These are phyloP conservation scores for Tetraneura akinire DNA, from an alignment of 1,140 invertebrate genomes.

Conservation along the genomic window DNA sequence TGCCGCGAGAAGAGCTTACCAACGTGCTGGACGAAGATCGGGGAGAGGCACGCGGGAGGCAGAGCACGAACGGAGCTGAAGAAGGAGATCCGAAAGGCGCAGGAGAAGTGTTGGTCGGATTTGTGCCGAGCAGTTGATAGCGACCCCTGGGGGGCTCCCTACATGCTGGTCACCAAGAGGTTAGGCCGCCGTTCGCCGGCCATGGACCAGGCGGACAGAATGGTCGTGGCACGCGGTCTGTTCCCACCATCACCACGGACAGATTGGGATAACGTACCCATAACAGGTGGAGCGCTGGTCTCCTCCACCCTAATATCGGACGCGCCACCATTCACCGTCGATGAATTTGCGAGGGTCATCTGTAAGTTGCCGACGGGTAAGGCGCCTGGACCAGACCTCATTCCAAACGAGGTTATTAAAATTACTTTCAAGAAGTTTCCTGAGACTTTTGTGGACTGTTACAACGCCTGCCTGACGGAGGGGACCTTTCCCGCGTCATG, in stretches of 20 bases:
- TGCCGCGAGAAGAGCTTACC: not conserved
- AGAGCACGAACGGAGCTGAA: not conserved
- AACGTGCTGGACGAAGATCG: not conserved
- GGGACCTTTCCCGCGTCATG: not conserved
- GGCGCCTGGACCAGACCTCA: not conserved
- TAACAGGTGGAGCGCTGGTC: no score
- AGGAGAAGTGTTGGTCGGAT: not conserved
- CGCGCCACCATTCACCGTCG: not conserved
- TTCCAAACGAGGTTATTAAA: not conserved
- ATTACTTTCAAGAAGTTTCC: not conserved
- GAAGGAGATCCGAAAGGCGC: not conserved
- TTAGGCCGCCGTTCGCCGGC: not conserved
- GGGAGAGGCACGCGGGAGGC: rapidly evolving
- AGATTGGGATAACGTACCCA: no score
- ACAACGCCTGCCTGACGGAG: not conserved
- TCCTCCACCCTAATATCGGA: no score
- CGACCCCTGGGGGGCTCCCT: constrained; percentile 27
- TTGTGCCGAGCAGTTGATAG: not conserved
- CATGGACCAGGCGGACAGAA: not conserved
- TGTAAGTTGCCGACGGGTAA: not conserved
- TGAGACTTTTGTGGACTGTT: not conserved
- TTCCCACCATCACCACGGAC: no score
- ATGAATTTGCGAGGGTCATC: not conserved
- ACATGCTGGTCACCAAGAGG: constrained; percentile 2
- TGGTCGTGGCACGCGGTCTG: no score